Conservation (phyloP, 2,113 vertebrate species). For the Indicator maculatus region DNA sequence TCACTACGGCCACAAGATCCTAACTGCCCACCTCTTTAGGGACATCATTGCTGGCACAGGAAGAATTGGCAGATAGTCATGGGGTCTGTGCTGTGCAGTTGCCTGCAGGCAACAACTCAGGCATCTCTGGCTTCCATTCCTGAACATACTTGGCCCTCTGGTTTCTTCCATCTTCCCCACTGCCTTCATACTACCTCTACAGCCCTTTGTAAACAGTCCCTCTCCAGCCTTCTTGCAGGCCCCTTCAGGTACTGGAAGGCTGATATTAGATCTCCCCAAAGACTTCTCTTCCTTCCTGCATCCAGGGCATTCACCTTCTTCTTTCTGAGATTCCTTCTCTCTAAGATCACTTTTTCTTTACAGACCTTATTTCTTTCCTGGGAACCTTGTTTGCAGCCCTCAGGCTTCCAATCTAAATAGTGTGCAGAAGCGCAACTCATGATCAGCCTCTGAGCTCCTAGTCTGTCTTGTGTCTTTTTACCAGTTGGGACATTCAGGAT, state of each 20-base stretch:
- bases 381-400: rapidly evolving
- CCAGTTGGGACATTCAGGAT: not conserved
- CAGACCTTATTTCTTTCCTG: not conserved
- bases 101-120: rapidly evolving
- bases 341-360: not conserved
- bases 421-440: not conserved
- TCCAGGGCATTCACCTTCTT: not conserved
- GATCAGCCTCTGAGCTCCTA: not conserved
- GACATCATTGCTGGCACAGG: not conserved
- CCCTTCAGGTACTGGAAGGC: no score
- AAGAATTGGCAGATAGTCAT: not conserved
- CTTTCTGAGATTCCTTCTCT: not conserved
- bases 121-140: rapidly evolving
- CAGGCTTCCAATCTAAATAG: not conserved
- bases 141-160: not conserved
- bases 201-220: no score
- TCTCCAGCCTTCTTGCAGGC: no score
- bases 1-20: not conserved
- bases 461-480: not conserved
- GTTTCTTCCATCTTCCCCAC: not conserved
- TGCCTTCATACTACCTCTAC: no score
- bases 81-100: not conserved
- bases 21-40: rapidly evolving
- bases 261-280: no score
- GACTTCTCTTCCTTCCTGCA: not conserved